Conservation (phyloP, 1,140 invertebrate genomes). For the Zaprionus africanus region DNA sequence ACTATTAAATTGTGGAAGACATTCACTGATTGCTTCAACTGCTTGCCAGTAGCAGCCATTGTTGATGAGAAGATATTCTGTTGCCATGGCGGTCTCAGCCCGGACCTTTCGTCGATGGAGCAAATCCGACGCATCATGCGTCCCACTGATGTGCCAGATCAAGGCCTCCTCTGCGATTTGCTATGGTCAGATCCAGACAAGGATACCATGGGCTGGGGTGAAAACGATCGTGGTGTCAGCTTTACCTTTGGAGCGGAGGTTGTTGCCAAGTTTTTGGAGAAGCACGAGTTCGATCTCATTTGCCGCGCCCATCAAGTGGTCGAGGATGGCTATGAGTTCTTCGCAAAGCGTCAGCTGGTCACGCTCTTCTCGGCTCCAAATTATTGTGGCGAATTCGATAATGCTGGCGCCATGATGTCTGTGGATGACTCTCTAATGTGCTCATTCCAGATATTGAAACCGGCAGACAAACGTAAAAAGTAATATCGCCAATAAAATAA, state of each 20-base stretch:
- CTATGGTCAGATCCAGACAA: slow-evolving; percentile 99
- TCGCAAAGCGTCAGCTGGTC: slow-evolving; percentile 98
- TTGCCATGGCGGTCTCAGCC: slow-evolving; percentile 96
- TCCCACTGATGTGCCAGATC: slow-evolving; percentile 96
- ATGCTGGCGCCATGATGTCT: slow-evolving; percentile 99
- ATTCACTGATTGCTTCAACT: slow-evolving; percentile 99
- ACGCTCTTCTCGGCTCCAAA: slow-evolving; percentile 99
- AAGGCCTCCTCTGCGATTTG: slow-evolving; percentile 97
- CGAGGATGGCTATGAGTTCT: slow-evolving; percentile 99
- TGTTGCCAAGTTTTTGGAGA: slow-evolving; percentile 96
- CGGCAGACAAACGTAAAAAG: slow-evolving; percentile 99
- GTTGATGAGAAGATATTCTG: slow-evolving; percentile 99
- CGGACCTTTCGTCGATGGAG: slow-evolving; percentile 96
- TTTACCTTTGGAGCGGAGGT: slow-evolving; percentile 98
- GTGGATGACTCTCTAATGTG: slow-evolving; percentile 99
- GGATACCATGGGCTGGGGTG: slow-evolving; percentile 95
- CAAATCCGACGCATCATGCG: slow-evolving; percentile 96
- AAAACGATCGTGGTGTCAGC: slow-evolving; percentile 98
- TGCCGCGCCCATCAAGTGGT: slow-evolving; percentile 99
- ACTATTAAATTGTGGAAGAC: slow-evolving; percentile 99
- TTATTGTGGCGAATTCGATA: slow-evolving; percentile 99
- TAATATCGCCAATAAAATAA: slow-evolving; percentile 94
- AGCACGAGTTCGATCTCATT: slow-evolving; percentile 98
- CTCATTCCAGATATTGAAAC: slow-evolving; percentile 99
- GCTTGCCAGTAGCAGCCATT: slow-evolving; percentile 97